These are phyloP conservation scores for Hydrotaea cyrtoneurina DNA, from an alignment of 2,888 invertebrate genomes.

Conservation along the genomic window DNA sequence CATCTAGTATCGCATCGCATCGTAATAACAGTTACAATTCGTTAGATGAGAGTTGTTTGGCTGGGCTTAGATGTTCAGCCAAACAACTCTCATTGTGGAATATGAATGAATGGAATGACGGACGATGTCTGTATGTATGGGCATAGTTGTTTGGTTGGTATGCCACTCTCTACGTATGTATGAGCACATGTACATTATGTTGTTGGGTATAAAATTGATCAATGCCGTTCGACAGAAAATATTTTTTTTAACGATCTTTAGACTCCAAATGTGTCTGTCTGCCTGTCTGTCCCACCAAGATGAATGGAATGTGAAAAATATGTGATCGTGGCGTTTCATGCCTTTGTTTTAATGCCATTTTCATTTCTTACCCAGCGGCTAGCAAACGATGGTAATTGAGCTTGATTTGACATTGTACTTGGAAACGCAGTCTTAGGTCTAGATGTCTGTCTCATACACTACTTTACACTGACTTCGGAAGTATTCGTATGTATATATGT, in stretches of 20 bases:
- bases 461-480: no score
- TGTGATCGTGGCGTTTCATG: slow-evolving; percentile 20
- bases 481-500: no score
- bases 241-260: slow-evolving; percentile 22
- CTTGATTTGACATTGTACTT: no score
- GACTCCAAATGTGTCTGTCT: background rate
- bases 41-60: slow-evolving; percentile 13
- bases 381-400: no score
- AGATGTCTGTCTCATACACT: no score
- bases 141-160: slow-evolving; percentile 1
- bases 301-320: slow-evolving; percentile 39
- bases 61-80: no score
- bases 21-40: slow-evolving; percentile 48
- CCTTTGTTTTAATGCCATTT: background rate
- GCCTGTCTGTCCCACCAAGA: background rate
- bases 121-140: background rate
- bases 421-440: no score
- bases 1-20: background rate
- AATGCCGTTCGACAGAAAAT: slow-evolving; percentile 31
- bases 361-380: background rate
- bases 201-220: slow-evolving; percentile 9
- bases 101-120: slow-evolving; percentile 35
- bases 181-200: background rate
- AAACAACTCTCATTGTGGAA: slow-evolving; percentile 28
- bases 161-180: background rate